Evolutionary conservation across 2,888 invertebrate genomes (phyloP).

Genomic region (Ephialtes manifestator): DNA sequence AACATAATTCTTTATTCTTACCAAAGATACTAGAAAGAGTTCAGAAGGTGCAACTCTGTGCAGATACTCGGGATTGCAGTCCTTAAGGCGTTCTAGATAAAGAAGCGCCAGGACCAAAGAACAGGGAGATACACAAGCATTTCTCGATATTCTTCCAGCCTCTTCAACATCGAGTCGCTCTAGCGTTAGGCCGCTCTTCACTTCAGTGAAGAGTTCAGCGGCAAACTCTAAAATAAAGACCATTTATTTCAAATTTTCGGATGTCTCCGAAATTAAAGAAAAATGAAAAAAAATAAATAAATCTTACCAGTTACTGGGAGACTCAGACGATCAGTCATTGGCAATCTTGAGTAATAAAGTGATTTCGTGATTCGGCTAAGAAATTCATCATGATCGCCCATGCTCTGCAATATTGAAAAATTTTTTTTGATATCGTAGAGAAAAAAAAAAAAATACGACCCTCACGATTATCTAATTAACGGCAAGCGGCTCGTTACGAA

Average conservation of each 20-base stretch:
- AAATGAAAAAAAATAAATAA: constrained; percentile 76
- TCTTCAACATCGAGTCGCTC: constrained; percentile 92
- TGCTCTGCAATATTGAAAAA: constrained; percentile 86
- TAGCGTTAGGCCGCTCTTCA: constrained; percentile 91
- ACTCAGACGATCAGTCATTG: constrained; percentile 91
- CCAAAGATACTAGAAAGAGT: constrained; percentile 97
- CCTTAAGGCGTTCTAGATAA: constrained; percentile 96
- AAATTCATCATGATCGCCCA: constrained; percentile 92
- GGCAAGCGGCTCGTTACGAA: neutral
- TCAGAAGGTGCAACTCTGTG: constrained; percentile 95
- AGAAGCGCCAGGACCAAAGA: constrained; percentile 97
- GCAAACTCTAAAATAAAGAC: constrained; percentile 90
- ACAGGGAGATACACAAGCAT: constrained; percentile 96
- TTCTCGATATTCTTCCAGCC: constrained; percentile 92
- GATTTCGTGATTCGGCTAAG: constrained; percentile 94
- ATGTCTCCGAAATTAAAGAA: too few species aligned
- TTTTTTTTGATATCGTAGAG: neutral
- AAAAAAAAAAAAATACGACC: constrained; percentile 10
- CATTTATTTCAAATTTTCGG: too few species aligned
- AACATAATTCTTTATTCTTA: constrained; percentile 72
- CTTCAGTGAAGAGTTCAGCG: constrained; percentile 93
- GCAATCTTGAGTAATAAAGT: constrained; percentile 94
- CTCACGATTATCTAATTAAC: constrained; percentile 26
- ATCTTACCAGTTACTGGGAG: constrained; percentile 92
- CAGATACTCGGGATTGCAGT: constrained; percentile 94